Conservation (phyloP, 2,113 vertebrate genomes). For the Dicaeum eximium region DNA sequence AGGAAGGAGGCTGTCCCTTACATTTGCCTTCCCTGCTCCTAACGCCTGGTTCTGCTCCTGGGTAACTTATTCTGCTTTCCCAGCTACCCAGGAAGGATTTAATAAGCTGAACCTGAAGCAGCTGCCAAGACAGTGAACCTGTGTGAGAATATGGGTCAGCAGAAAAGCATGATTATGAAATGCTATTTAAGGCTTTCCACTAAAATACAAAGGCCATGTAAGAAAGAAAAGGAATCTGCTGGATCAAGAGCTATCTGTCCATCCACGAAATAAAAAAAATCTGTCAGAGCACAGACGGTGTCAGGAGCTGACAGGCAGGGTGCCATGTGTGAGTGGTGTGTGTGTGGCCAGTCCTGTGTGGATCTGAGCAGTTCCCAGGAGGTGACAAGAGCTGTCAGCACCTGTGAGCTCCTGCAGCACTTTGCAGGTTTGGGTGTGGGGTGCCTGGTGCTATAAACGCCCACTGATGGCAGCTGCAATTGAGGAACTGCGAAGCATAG, state of each 20-base stretch:
- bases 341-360: background rate
- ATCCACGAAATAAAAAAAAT: background rate
- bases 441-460: conserved; percentile 9
- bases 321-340: background rate
- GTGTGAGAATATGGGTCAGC: conserved; percentile 26
- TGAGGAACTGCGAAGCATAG: conserved; percentile 7
- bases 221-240: background rate
- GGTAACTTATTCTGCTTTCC: background rate
- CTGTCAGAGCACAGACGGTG: background rate
- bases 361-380: background rate
- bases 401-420: background rate
- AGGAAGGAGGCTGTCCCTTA: background rate
- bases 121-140: background rate
- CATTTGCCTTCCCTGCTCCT: background rate
- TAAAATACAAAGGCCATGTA: background rate
- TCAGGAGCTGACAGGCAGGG: background rate
- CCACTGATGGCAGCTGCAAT: conserved; percentile 25
- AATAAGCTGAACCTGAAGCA: conserved; percentile 12
- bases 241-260: background rate
- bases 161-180: background rate
- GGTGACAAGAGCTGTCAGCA: conserved; percentile 21
- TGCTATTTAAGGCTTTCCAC: background rate
- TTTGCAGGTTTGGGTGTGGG: background rate
- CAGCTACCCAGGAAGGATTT: background rate
- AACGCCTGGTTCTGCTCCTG: background rate